A percentile compares a stretch with the other conserved stretches of the same genome.
phyloP scores from a whole-genome alignment of 2,888 invertebrate species.

The Pristionchus exspectatus region DNA sequence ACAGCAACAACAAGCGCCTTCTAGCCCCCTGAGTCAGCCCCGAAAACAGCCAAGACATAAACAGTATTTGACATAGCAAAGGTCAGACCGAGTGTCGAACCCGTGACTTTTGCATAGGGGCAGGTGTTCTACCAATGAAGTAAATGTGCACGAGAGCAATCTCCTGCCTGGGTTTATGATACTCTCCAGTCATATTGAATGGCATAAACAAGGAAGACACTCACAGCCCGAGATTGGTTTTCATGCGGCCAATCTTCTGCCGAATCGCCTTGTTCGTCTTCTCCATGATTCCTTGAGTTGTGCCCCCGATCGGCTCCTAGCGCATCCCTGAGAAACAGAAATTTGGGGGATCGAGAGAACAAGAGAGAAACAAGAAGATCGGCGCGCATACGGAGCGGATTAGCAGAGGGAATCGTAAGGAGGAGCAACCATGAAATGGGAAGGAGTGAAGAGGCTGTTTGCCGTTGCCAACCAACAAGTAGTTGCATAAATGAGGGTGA shows the following conservation, averaged over 20 bases:
- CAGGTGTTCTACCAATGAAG: background rate
- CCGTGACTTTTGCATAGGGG: background rate
- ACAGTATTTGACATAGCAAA: background rate
- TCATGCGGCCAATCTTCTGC: constrained; percentile 55
- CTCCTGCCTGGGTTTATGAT: no score
- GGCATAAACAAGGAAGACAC: background rate
- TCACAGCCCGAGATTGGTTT: constrained; percentile 53
- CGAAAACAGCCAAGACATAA: background rate
- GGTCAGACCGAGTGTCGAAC: background rate
- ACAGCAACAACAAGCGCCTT: background rate
- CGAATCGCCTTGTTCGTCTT: constrained; percentile 50
- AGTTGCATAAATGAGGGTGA: constrained; percentile 42
- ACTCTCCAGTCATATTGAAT: no score
- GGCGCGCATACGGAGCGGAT: background rate
- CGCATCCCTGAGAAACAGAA: constrained; percentile 7
- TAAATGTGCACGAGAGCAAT: no score
- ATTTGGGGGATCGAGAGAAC: background rate
- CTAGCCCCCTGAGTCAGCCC: background rate
- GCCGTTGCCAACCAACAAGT: background rate
- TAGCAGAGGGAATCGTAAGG: background rate
- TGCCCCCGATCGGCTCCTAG: background rate
- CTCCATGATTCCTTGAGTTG: constrained; percentile 16
- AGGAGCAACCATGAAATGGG: background rate
- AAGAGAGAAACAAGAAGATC: background rate
- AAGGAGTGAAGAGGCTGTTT: background rate